phyloP scores from a whole-genome alignment of 2,797 vertebrate genomes.

The Poecilia wingei region DNA sequence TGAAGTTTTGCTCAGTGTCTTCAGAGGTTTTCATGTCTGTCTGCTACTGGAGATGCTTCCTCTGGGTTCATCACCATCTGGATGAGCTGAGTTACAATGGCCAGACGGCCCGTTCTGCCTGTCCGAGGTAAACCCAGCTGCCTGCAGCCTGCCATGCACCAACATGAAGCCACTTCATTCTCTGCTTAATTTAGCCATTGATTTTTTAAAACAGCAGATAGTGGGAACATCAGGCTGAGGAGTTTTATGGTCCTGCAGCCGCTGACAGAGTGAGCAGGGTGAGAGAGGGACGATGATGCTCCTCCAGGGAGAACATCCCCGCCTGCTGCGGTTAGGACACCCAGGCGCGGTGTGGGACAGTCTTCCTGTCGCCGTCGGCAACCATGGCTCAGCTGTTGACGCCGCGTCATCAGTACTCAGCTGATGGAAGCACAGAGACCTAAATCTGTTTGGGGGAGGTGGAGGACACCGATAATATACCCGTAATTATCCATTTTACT shows the following conservation, averaged over 20 bases:
- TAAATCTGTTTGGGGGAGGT: constrained; percentile 7
- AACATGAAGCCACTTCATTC: constrained; percentile 65
- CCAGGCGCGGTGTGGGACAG: constrained; percentile 25
- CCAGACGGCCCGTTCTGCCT: too few relatives aligned
- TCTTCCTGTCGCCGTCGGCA: constrained; percentile 29
- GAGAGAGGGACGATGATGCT: constrained; percentile 32
- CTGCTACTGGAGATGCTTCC: too few relatives aligned
- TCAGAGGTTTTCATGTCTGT: too few relatives aligned
- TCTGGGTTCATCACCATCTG: too few relatives aligned
- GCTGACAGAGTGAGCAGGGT: constrained; percentile 19
- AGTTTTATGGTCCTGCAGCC: constrained; percentile 53
- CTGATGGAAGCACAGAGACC: constrained; percentile 17
- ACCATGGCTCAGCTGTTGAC: constrained; percentile 39
- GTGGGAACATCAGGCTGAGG: constrained; percentile 44
- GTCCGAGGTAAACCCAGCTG: not conserved
- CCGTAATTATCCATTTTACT: constrained; percentile 5
- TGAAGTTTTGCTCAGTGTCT: too few relatives aligned
- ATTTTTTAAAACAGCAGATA: constrained; percentile 72
- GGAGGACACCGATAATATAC: not conserved
- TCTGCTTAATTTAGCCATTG: constrained; percentile 76
- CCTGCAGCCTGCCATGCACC: constrained; percentile 11
- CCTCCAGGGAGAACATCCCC: constrained; percentile 38
- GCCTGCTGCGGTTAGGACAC: constrained; percentile 35
- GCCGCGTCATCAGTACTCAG: constrained; percentile 22
- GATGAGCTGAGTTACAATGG: too few relatives aligned